Conservation (phyloP, 2,797 vertebrate genomes). For the Caiman crocodilus region DNA sequence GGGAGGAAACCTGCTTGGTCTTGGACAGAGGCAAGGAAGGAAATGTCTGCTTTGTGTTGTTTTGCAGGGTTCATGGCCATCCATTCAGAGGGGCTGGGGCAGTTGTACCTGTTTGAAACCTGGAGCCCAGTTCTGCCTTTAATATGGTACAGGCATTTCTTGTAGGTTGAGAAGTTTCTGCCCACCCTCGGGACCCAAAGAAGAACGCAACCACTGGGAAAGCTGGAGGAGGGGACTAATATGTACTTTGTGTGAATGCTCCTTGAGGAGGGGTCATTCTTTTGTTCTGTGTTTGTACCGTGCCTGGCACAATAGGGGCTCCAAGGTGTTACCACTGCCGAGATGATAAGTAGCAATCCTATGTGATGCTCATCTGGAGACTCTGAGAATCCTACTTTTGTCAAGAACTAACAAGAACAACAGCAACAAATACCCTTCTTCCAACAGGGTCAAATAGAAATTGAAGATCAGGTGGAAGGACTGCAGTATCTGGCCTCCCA, state of each 20-base stretch:
- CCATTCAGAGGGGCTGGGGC: neutral
- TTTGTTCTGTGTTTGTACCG: neutral
- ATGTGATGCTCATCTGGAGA: neutral
- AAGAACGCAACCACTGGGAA: neutral
- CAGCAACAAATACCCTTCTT: neutral
- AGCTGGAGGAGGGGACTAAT: neutral
- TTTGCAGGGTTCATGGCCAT: neutral
- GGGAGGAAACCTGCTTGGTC: neutral
- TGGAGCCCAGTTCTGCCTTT: neutral
- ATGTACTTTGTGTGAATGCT: neutral
- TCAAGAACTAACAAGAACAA: conserved; percentile 4
- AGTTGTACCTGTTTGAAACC: neutral
- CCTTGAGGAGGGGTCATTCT: neutral
- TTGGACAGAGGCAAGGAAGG: neutral
- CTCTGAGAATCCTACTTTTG: neutral
- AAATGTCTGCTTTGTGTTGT: neutral
- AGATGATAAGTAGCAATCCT: neutral
- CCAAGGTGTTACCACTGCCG: neutral
- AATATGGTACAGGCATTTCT: neutral
- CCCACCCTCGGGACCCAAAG: neutral
- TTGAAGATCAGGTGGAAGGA: conserved; percentile 86
- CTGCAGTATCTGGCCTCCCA: conserved; percentile 84
- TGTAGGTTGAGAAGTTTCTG: neutral
- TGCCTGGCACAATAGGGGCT: too few relatives aligned
- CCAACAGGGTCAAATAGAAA: conserved; percentile 85